Base-by-base conservation (phyloP, 2,888 invertebrate species). In the Polydesmus complanatus region DNA sequence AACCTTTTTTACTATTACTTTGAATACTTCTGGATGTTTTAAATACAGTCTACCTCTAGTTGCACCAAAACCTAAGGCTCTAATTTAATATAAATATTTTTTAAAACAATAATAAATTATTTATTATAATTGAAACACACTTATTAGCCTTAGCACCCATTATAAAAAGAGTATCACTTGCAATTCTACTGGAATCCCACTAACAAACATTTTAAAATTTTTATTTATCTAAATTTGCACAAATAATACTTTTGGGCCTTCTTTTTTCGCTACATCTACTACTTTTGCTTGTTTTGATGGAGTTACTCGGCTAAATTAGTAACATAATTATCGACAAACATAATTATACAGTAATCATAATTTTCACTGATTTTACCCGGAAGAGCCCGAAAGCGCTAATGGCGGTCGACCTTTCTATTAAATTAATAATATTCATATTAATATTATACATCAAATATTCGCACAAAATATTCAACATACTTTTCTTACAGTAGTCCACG, bases 41-140 rank as follows among this genome's bases (percentile, higher is more conserved):
- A 85, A 83, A 69, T 86, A 87, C 14, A 87, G 73, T 3, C 86
- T 78, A 0, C 87, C 86, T 65, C 86, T 77, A 1, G 86, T 84
- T 67, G 84, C 83, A 11, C 86, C 86, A 66, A 85, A 78, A 1
- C 87, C 88, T 58, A 88, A 74, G 19, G 74, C 74, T 64, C 74
- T 74, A 66, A 53, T 68, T 69, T 11, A 25, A 55, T 19, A 58
- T 23, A 19, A 60, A 53, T 8, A 25, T 56, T 23, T 58, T 49
- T 47, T 25, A 48, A 21, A 19, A 52, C 19, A 49, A n/a, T 21
- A 26, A 50, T 47, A 49, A 25, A 56, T 55, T 68, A 54, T 18
- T 26, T 23, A 14, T 18, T 56, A 27, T 27, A 5, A 37, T 56
- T n/a, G 25, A 58, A 11, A 27, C 72, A 69, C 68, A 77, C 77